Conservation (phyloP, 2,113 vertebrate species). For the Pelecanus crispus region DNA sequence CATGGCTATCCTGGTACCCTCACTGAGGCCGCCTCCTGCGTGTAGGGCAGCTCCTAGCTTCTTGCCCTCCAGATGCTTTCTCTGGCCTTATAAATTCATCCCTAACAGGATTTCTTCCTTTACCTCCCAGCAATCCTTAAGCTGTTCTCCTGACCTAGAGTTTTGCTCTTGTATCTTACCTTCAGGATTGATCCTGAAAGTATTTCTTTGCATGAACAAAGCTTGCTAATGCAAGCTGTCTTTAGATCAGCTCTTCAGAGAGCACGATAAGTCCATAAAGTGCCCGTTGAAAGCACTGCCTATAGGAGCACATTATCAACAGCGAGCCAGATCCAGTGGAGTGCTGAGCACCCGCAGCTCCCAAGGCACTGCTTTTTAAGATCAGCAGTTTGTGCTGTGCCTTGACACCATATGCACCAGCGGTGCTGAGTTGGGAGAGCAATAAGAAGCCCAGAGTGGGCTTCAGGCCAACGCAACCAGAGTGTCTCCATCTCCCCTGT, state of each 20-base stretch:
- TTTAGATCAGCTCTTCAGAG: not conserved
- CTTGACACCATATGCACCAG: not conserved
- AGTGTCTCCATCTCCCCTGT: not conserved
- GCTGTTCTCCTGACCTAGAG: not conserved
- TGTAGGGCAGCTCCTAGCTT: not conserved
- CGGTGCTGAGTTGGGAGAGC: not conserved
- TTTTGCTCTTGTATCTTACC: not conserved
- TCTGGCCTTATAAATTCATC: not conserved
- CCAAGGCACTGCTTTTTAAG: not conserved
- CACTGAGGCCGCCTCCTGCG: not conserved
- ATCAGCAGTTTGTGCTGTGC: not conserved
- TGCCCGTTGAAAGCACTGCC: not conserved
- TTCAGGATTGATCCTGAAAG: not conserved
- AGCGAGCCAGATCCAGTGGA: not conserved
- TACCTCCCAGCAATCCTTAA: not conserved
- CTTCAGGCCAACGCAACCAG: not conserved
- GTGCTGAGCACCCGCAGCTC: fast-evolving
- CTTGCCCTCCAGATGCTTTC: not conserved
- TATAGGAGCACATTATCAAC: not conserved
- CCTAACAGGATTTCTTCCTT: not conserved
- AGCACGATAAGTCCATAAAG: not conserved
- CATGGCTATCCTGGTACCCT: not conserved
- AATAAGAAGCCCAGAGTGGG: not conserved
- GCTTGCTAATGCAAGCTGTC: not conserved
- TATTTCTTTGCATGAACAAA: not conserved